These are phyloP conservation scores for Abscondita cerata DNA, from an alignment of 2,888 invertebrate species.

Conservation along the genomic window DNA sequence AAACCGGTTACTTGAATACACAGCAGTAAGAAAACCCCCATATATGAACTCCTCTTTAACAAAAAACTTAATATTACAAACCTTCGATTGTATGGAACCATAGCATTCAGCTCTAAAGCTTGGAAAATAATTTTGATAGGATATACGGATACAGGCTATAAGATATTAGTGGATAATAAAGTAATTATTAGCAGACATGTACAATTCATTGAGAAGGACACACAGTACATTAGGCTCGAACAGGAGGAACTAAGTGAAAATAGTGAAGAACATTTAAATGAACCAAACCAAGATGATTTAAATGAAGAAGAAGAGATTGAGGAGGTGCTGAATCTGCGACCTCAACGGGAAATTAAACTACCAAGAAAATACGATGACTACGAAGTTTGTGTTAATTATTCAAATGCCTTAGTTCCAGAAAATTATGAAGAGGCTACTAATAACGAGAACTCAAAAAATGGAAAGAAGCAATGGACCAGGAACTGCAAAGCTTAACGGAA, in stretches of 20 bases:
- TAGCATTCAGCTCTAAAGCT: not conserved
- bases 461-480: not conserved
- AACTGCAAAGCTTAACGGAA: not conserved
- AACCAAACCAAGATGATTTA: not conserved
- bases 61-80: not conserved
- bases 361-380: not conserved
- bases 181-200: not conserved
- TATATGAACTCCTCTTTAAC: not conserved
- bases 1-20: no score
- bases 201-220: not conserved
- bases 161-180: not conserved
- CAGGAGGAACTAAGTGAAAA: no score
- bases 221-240: no score
- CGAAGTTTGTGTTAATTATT: not conserved
- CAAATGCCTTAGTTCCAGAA: not conserved
- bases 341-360: not conserved
- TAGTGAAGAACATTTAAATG: not conserved
- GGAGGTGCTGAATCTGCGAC: not conserved
- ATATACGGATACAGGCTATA: no score
- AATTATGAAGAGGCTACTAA: not conserved
- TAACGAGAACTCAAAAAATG: not conserved
- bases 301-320: not conserved
- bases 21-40: not conserved
- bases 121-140: no score
- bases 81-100: not conserved